Evolutionary conservation across 53 echinoderm and acorn worm species (phyloP).

Genomic region (Henricia sp.): DNA sequence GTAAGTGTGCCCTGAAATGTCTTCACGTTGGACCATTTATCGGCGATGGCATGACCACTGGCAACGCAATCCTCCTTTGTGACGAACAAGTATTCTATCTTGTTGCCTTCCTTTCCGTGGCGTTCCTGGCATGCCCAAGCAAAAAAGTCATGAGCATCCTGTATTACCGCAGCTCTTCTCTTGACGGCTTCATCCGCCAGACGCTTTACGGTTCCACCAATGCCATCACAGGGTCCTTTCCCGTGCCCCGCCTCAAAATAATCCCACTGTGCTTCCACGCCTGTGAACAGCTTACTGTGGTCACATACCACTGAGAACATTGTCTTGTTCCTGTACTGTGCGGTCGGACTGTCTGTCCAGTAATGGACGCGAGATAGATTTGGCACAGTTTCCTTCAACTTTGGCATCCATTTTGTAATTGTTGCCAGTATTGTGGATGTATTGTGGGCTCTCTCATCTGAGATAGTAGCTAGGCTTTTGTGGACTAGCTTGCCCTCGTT

Average conservation of each 20-base stretch:
- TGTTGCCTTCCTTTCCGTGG: background rate
- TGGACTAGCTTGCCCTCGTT: conserved; percentile 72
- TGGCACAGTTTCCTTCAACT: conserved; percentile 19
- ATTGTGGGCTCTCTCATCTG: conserved; percentile 47
- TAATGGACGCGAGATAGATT: conserved; percentile 49
- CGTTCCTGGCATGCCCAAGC: conserved; percentile 65
- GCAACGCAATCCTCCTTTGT: conserved; percentile 56
- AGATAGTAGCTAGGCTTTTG: conserved; percentile 76
- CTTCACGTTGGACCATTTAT: conserved; percentile 55
- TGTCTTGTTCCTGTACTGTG: conserved; percentile 66
- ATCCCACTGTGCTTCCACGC: conserved; percentile 55
- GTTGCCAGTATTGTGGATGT: conserved; percentile 17
- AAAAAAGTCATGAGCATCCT: conserved; percentile 65
- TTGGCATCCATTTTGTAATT: conserved; percentile 21
- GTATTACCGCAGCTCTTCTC: conserved; percentile 55
- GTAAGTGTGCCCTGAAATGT: conserved; percentile 56
- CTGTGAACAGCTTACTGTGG: conserved; percentile 40
- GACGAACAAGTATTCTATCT: conserved; percentile 60
- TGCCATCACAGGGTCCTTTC: conserved; percentile 69
- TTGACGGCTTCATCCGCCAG: conserved; percentile 67
- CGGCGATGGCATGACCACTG: conserved; percentile 7
- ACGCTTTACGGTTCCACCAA: conserved; percentile 65
- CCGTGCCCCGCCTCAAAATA: conserved; percentile 67
- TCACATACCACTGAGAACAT: conserved; percentile 43
- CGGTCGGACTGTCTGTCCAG: conserved; percentile 69